Evolutionary conservation across 1,140 invertebrate genomes (phyloP).

Genomic region (Charaxes varanes): DNA sequence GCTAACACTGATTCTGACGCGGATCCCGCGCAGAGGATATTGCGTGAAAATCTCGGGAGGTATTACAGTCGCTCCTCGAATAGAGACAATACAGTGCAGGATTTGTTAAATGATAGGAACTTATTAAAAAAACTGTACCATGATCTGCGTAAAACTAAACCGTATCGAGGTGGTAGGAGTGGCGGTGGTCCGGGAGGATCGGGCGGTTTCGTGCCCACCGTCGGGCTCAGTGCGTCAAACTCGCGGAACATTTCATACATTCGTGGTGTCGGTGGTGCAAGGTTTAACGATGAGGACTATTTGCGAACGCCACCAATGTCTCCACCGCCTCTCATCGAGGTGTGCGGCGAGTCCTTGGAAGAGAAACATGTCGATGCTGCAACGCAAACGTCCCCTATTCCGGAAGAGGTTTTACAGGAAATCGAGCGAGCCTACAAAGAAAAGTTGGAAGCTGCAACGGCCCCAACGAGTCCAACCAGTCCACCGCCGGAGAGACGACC

Average conservation of each 20-base stretch:
- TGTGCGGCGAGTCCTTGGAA: slow-evolving; percentile 77
- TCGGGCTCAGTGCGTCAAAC: slow-evolving; percentile 27
- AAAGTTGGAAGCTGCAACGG: slow-evolving; percentile 43
- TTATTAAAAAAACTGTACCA: slow-evolving; percentile 82
- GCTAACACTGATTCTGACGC: slow-evolving; percentile 45
- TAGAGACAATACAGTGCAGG: slow-evolving; percentile 80
- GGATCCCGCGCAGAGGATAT: slow-evolving; percentile 76
- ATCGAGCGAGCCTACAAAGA: slow-evolving; percentile 63
- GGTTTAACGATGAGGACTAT: slow-evolving; percentile 52
- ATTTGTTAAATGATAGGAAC: slow-evolving; percentile 81
- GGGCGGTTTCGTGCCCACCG: slow-evolving; percentile 30
- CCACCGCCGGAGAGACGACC: slow-evolving; percentile 56
- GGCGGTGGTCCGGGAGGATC: slow-evolving; percentile 39
- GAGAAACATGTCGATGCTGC: slow-evolving; percentile 68
- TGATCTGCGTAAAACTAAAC: slow-evolving; percentile 80
- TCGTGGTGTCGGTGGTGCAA: slow-evolving; percentile 42
- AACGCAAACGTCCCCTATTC: slow-evolving; percentile 78
- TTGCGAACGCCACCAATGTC: slow-evolving; percentile 61
- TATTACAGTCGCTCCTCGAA: slow-evolving; percentile 80
- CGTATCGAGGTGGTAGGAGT: slow-evolving; percentile 74
- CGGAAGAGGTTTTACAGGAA: slow-evolving; percentile 70
- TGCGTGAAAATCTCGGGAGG: slow-evolving; percentile 79
- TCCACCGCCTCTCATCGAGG: slow-evolving; percentile 81
- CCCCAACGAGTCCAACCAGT: slow-evolving; percentile 44
- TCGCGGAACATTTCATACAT: slow-evolving; percentile 49